Evolutionary conservation across 1,140 invertebrate species (phyloP), one percentile per base, ranked within the genome.

Genomic region (Aphelenchoides fujianensis): DNA sequence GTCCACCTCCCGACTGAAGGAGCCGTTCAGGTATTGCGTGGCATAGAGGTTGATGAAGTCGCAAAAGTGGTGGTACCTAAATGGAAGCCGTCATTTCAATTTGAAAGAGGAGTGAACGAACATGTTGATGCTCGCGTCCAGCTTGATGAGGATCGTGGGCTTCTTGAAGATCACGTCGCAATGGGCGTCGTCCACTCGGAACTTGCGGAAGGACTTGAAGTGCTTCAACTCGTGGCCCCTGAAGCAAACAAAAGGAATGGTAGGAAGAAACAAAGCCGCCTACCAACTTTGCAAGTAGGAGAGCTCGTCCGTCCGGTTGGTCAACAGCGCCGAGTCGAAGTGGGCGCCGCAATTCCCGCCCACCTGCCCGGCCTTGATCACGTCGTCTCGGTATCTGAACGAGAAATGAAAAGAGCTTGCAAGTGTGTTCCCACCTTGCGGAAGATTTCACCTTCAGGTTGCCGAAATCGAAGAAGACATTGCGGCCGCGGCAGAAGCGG

Each of bases 41-140:
- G 91, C 90, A 85, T 97, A 98, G 9, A 98, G 87, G 86, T 98
- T 98, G 77, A 98, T 90, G 86, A 97, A 98, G 87, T 98, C 95
- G 88, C 95, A 98, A 84, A 98, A 98, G 88, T 98, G 95, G 87
- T 98, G 95, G 86, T 97, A 98, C n/a, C n/a, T n/a, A n/a, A n/a
- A n/a, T n/a, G n/a, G n/a, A n/a, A n/a, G n/a, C n/a, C n/a, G n/a
- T n/a, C n/a, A n/a, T n/a, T n/a, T n/a, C n/a, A n/a, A n/a, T n/a
- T n/a, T n/a, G n/a, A n/a, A n/a, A n/a, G n/a, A n/a, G n/a, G n/a
- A n/a, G n/a, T n/a, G n/a, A n/a, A n/a, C n/a, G n/a, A n/a, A n/a
- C 92, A 98, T 93, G 84, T 97, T 98, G 7, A 96, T 91, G 82
- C 86, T 84, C 62, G 95, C 94, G 90, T 98, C 95, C 82, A 98